A percentile compares a stretch with the other conserved stretches of the same genome.
These are phyloP conservation scores for Diadophis punctatus DNA, from an alignment of 2,113 vertebrate genomes.

Conservation along the genomic window DNA sequence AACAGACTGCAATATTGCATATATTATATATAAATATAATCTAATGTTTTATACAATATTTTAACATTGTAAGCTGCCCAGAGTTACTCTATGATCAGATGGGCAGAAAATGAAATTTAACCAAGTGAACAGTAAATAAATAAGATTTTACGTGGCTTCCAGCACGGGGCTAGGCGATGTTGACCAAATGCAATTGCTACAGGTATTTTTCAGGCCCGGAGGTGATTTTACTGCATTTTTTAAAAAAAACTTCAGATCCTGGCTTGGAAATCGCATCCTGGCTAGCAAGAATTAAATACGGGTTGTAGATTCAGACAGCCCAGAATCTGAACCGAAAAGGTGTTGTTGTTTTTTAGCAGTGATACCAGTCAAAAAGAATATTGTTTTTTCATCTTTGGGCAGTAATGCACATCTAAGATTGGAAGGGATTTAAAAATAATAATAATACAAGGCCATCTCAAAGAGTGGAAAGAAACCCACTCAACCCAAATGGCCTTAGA, in stretches of 20 bases:
- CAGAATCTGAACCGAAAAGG: not conserved
- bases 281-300: not conserved
- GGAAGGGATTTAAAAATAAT: not conserved
- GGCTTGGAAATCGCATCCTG: accelerated
- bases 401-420: not conserved
- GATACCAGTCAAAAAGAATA: not conserved
- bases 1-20: too few relatives aligned
- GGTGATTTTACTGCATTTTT: not conserved
- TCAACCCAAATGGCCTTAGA: not conserved
- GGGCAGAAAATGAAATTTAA: not conserved
- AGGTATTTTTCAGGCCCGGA: not conserved
- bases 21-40: too few relatives aligned
- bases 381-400: not conserved
- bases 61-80: not conserved
- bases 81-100: too few relatives aligned
- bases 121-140: not conserved
- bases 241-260: not conserved
- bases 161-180: not conserved
- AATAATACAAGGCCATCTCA: not conserved
- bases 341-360: not conserved
- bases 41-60: not conserved
- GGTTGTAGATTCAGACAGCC: not conserved
- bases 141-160: not conserved
- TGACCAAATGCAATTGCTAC: accelerated
- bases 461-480: not conserved